Base-by-base conservation (phyloP, 2,888 invertebrate species). In the Conops quadrifasciatus region DNA sequence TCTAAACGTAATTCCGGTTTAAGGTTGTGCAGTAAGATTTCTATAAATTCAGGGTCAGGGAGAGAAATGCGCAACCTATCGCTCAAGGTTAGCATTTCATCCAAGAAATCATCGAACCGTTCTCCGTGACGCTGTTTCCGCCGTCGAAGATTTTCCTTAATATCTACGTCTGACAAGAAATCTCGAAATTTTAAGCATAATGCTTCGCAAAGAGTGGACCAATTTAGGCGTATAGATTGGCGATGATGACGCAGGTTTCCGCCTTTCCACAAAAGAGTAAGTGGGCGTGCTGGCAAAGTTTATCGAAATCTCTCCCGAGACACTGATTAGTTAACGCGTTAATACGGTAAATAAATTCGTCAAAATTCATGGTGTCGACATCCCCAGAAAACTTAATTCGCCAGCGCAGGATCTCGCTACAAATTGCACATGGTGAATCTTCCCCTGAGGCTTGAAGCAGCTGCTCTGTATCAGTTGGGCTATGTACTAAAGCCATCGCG, bases 71-170 rank as follows among this genome's bases (percentile, higher is more conserved):
- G 59, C 13, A 59, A n/a, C 19, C 43, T 2, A 43, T 60, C 60
- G 11, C 16, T 43, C 60, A 60, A 36, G 7, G 26, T n/a, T 30
- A 67, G 13, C 5, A 71, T 19, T 1, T 36, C 15, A 19, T 70
- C 70, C 7, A 70, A 21, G 30, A 53, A 70, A 13, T 70, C 70
- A 21, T 70, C 70, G 19, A 71, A 71, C 3, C 19, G 3, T 60
- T 67, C 66, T 4, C 24, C 26, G 16, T 3, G 1, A 30, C 43
- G 58, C n/a, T 71, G 71, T 51, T 66, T 66, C 16, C 71, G 26
- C 13, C 47, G 24, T 26, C 70, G 65, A 13, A 70, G 53, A 11
- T 24, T 21, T 26, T 70, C 65, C n/a, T 26, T 67, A 11, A 67
- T 53, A 16, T 67, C 67, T 0, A 26, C n/a, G 24, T 67, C 67